Base-by-base conservation (phyloP, 2,113 vertebrate species). In the Osmerus eperlanus region DNA sequence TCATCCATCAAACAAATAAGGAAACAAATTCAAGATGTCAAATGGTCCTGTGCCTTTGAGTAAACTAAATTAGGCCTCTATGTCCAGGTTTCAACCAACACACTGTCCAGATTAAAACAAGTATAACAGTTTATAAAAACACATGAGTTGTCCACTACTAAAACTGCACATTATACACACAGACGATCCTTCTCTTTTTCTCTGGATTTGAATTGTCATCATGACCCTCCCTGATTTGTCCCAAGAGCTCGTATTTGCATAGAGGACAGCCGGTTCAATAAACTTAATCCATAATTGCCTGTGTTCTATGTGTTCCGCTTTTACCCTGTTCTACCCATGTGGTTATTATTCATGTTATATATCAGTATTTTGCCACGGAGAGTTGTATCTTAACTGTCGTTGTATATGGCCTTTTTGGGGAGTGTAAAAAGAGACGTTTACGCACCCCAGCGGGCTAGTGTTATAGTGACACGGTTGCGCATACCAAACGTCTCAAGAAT, bases 381-480 rank as follows among this genome's bases (percentile, higher is more conserved):
- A 52, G 69, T 51, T 15, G 32, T 32, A 12, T 18, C 54, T 51
- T 8, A 29, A 55, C 23, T 29, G 5, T 47, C 0, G 2, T 54
- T 74, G 5, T 74, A 51, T 32, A 21, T 55, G 14, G 8, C 53
- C 36, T 51, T 25, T 68, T 47, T 11, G 14, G 74, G 19, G 70
- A 41, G 12, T 6, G 70, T 54, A 68, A 62, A 29, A 51, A 82
- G 77, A 85, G 67, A 63, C 76, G 71, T n/a, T 83, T 88, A 91
- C 86, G 87, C 84, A 74, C 84, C 82, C 82, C 87, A 86, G 86
- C 85, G 86, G 88, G 83, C 86, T 67, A 16, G 18, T n/a, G 84
- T 47, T 86, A 81, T 79, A 76, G 86, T 75, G 75, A 85, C 84
- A 77, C 75, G 71, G 85, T 85, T 81, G 85, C 83, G 84, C 82